A percentile compares a stretch with the other conserved stretches of the same genome.
Evolutionary conservation across 2,113 vertebrate genomes (phyloP).

Genomic region (Chaetodon auriga): DNA sequence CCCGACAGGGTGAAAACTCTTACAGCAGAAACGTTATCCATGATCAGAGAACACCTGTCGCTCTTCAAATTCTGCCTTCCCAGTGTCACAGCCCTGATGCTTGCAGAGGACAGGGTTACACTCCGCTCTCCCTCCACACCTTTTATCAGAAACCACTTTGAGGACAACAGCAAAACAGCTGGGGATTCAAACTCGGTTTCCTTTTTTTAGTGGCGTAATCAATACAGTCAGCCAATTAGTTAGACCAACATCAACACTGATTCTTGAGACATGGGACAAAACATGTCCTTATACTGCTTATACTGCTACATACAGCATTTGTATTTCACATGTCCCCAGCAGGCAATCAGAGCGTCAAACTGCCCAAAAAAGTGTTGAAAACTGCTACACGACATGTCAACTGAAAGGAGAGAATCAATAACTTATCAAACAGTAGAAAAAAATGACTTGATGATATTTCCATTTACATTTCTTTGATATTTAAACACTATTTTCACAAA

Average conservation of each 20-base stretch:
- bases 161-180: background rate
- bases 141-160: background rate
- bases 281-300: too few relatives aligned
- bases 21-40: background rate
- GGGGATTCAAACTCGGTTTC: background rate
- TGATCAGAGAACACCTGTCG: background rate
- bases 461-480: too few relatives aligned
- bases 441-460: too few relatives aligned
- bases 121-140: background rate
- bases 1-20: constrained; percentile 44
- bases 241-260: background rate
- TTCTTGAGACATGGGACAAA: too few relatives aligned
- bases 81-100: background rate
- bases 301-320: too few relatives aligned
- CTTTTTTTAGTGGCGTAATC: background rate
- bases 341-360: too few relatives aligned
- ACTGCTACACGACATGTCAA: too few relatives aligned
- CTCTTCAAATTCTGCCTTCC: background rate
- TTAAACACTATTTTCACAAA: too few relatives aligned
- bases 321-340: too few relatives aligned
- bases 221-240: background rate
- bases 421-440: too few relatives aligned
- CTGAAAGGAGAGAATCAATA: too few relatives aligned
- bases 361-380: too few relatives aligned
- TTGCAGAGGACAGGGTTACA: background rate